Base-by-base conservation (phyloP, 2,888 invertebrate species). In the Brenthis daphne region DNA sequence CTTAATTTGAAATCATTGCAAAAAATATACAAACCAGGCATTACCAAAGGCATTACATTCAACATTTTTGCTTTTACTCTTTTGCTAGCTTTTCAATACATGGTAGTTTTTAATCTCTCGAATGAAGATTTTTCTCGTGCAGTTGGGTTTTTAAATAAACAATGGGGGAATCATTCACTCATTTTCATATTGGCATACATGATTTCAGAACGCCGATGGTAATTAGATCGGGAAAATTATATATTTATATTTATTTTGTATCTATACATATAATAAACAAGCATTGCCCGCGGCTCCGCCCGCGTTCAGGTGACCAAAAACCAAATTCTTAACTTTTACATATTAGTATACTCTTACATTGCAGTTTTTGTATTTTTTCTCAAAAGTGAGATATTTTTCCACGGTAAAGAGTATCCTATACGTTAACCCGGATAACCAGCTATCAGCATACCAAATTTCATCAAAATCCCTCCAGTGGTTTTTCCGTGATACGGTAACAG, bases 121-220 rank as follows among this genome's bases (percentile, higher is more conserved):
- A 37, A 70, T 70, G 67, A 70, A 70, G 56, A 70, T 64, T 64
- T 70, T 67, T 70, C 64, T 60, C 64, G 60, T 67, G 51, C 67
- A 70, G 70, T 70, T 64, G 67, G 58, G 29, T 70, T 70, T 67
- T 64, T 58, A 67, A 64, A 70, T 67, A 64, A 50, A 50, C 50
- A 70, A 60, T 60, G 55, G 64, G 24, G 50, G 48, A 64, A 70
- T 69, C 63, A 69, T 69, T 66, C 69, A 61, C 51, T 57, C 69
- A 69, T 66, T 69, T 66, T 57, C 24, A 57, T 66, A 66, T 68
- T 58, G 57, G 64, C 43, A 64, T 54, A 56, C 33, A 57, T 48
- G 24, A 47, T 55, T 55, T 56, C 33, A 50, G 33, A 48, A 53
- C 33, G 29, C 37, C 37, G 53, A 43, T 43, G 20, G 51, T 54